Evolutionary conservation across 2,888 invertebrate species (phyloP).

Genomic region (Drosophila lacicola): DNA sequence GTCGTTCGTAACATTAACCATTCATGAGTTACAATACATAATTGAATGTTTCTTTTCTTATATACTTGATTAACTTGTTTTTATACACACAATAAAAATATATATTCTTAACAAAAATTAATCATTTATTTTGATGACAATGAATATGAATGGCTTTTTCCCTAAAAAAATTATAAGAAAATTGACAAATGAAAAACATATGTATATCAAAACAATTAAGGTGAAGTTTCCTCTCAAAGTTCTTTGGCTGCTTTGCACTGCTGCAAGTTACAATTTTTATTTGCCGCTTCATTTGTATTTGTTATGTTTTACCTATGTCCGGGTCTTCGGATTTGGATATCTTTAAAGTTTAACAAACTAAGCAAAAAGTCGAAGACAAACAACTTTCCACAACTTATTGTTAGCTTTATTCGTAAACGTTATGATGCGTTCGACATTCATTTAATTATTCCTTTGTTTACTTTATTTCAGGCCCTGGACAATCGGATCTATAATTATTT

Average conservation of each 20-base stretch:
- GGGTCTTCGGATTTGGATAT: conserved; percentile 45
- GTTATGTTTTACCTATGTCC: conserved; percentile 36
- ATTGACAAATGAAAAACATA: conserved; percentile 24
- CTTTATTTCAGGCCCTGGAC: conserved; percentile 87
- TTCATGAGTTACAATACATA: conserved; percentile 74
- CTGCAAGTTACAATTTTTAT: conserved; percentile 47
- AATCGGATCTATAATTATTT: conserved; percentile 87
- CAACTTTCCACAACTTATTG: conserved; percentile 58
- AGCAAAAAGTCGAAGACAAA: conserved; percentile 33
- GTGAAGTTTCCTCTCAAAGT: conserved; percentile 84
- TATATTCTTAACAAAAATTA: conserved; percentile 71
- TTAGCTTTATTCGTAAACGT: conserved; percentile 73
- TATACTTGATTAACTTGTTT: conserved; percentile 73
- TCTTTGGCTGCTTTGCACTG: conserved; percentile 54
- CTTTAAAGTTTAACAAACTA: conserved; percentile 21
- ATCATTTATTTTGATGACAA: conserved; percentile 70
- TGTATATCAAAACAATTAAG: conserved; percentile 73
- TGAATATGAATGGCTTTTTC: conserved; percentile 76
- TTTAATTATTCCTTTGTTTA: conserved; percentile 31
- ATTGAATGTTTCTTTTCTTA: conserved; percentile 69
- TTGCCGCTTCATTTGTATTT: conserved; percentile 48
- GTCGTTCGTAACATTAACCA: conserved; percentile 80
- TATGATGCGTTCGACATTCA: neutral
- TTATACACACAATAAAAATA: conserved; percentile 58
- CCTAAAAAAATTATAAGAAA: conserved; percentile 39